phyloP scores from a whole-genome alignment of 2,888 invertebrate species.

The Pediacus dermestoides region DNA sequence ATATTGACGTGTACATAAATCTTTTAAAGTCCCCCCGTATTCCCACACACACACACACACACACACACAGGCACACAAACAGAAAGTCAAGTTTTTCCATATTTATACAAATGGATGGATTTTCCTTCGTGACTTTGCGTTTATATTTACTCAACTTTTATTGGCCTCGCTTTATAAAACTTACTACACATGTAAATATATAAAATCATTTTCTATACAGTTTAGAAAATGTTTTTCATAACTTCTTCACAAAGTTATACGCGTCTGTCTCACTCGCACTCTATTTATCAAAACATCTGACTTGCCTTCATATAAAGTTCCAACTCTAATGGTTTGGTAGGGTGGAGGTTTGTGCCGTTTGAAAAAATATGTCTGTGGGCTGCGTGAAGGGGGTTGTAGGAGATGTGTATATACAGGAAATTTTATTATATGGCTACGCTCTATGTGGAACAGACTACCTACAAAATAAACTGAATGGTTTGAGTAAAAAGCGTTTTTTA shows the following conservation, averaged over 20 bases:
- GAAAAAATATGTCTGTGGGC: too few relatives aligned
- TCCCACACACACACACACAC: too few relatives aligned
- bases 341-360: too few relatives aligned
- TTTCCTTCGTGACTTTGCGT: conserved; percentile 25
- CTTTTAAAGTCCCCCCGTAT: conserved; percentile 30
- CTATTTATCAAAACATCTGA: conserved; percentile 2
- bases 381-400: too few relatives aligned
- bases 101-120: conserved; percentile 31
- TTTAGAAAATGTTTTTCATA: conserved; percentile 1
- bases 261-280: too few relatives aligned
- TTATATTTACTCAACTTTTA: conserved; percentile 20
- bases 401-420: too few relatives aligned
- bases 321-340: too few relatives aligned
- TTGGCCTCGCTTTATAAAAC: conserved; percentile 21
- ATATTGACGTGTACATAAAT: conserved; percentile 37
- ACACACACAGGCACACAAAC: too few relatives aligned
- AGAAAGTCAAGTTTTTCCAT: conserved; percentile 28
- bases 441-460: too few relatives aligned
- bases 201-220: conserved; percentile 17
- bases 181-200: conserved; percentile 23
- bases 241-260: neutral
- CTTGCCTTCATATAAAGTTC: conserved; percentile 1
- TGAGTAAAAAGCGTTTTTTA: too few relatives aligned
- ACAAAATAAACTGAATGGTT: too few relatives aligned
- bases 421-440: too few relatives aligned